These are phyloP conservation scores for Eurystomus gularis DNA, from an alignment of 2,113 vertebrate species.

Conservation along the genomic window DNA sequence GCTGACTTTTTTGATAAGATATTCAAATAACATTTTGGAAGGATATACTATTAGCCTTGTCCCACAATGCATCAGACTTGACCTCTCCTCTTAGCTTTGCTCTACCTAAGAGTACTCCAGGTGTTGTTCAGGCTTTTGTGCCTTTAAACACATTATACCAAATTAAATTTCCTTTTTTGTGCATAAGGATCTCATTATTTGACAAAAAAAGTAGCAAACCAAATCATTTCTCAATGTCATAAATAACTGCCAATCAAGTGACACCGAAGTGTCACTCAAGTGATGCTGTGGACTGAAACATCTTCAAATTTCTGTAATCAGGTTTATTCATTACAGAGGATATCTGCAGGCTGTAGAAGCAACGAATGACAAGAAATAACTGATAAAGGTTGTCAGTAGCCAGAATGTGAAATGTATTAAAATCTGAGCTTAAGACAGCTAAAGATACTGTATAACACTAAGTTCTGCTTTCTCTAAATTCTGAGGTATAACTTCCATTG, in stretches of 20 bases:
- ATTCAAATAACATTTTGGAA: background rate
- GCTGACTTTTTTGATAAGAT: background rate
- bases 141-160: background rate
- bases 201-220: background rate
- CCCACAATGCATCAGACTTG: background rate
- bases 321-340: background rate
- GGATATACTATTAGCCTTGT: background rate
- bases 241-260: background rate
- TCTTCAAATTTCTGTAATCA: background rate
- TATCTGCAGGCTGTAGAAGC: background rate
- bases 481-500: fast-evolving
- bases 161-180: background rate
- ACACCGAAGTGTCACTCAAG: background rate
- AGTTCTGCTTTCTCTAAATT: background rate
- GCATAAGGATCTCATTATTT: background rate
- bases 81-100: background rate
- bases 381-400: background rate
- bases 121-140: background rate
- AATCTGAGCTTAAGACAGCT: conserved; percentile 7
- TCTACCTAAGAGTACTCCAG: background rate
- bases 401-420: background rate
- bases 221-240: background rate
- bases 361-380: background rate
- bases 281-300: background rate
- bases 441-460: background rate